These are phyloP conservation scores for Caradrina clavipalpis DNA, from an alignment of 2,888 invertebrate genomes.

Conservation along the genomic window DNA sequence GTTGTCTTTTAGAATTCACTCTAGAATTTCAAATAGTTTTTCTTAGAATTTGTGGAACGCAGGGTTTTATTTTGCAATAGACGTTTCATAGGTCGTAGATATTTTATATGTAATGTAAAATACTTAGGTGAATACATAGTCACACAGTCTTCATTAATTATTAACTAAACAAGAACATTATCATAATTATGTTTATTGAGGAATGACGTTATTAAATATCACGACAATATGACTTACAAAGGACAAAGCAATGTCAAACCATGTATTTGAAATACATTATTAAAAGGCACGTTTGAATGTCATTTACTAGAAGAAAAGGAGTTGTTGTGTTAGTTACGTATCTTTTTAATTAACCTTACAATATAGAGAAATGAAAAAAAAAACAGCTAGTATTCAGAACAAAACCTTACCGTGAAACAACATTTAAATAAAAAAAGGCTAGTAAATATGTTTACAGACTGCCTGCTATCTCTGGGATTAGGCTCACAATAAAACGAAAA, in stretches of 20 bases:
- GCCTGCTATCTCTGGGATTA: slow-evolving; percentile 16
- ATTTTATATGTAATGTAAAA: background rate
- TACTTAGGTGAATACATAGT: background rate
- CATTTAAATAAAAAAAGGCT: slow-evolving; percentile 2
- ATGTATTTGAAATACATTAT: too few species aligned
- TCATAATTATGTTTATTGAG: too few species aligned
- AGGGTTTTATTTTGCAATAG: slow-evolving; percentile 10
- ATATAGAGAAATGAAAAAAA: too few species aligned
- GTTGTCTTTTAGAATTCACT: slow-evolving; percentile 21
- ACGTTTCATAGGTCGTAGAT: background rate
- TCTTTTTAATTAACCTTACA: too few species aligned
- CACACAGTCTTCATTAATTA: background rate
- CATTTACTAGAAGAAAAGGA: too few species aligned
- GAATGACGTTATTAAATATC: too few species aligned
- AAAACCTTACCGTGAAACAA: background rate
- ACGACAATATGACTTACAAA: too few species aligned
- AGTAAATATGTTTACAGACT: background rate
- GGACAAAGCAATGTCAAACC: too few species aligned
- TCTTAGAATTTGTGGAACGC: background rate
- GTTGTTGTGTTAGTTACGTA: too few species aligned
- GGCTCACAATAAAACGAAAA: slow-evolving; percentile 33
- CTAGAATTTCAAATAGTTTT: slow-evolving; percentile 15
- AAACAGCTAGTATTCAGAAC: background rate
- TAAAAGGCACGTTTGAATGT: too few species aligned
- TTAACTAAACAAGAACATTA: background rate